phyloP scores from a whole-genome alignment of 2,888 invertebrate species.

The Trachelus tabidus region DNA sequence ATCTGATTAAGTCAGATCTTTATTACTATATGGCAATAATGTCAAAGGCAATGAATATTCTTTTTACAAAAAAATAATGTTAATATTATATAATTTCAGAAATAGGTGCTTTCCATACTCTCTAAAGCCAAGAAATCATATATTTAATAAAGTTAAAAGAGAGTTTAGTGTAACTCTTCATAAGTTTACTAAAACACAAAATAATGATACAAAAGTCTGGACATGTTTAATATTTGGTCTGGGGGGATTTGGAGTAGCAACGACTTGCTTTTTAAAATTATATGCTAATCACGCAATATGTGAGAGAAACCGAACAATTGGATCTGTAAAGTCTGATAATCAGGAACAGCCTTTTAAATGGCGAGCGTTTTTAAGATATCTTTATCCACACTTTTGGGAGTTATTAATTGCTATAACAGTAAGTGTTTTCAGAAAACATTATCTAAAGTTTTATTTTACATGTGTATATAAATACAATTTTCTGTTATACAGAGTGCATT shows the following conservation, averaged over 20 bases:
- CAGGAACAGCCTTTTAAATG: conserved; percentile 75
- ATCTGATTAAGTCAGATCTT: too few species aligned
- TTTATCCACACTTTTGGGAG: conserved; percentile 82
- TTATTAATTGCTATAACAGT: conserved; percentile 83
- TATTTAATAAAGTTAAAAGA: conserved; percentile 26
- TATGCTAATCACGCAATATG: conserved; percentile 21
- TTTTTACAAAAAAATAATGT: background rate
- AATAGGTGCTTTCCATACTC: conserved; percentile 26
- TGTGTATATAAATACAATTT: conserved; percentile 14
- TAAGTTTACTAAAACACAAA: background rate
- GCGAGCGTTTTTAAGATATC: conserved; percentile 77
- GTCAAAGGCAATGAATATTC: background rate
- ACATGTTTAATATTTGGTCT: conserved; percentile 31
- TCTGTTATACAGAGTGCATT: conserved; percentile 81
- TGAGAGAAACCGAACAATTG: conserved; percentile 20
- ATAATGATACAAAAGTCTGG: background rate
- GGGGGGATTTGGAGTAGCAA: conserved; percentile 33
- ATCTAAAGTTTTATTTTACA: background rate
- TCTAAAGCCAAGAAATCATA: conserved; percentile 24
- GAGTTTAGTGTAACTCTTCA: conserved; percentile 4
- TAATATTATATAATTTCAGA: conserved; percentile 21
- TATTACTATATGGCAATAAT: too few species aligned
- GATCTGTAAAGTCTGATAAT: conserved; percentile 14
- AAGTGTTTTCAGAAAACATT: conserved; percentile 60
- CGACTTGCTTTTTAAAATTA: conserved; percentile 31